Evolutionary conservation across 2,888 invertebrate genomes (phyloP), one percentile per base, ranked within the genome.

Genomic region (Blastobasis lacticolella): DNA sequence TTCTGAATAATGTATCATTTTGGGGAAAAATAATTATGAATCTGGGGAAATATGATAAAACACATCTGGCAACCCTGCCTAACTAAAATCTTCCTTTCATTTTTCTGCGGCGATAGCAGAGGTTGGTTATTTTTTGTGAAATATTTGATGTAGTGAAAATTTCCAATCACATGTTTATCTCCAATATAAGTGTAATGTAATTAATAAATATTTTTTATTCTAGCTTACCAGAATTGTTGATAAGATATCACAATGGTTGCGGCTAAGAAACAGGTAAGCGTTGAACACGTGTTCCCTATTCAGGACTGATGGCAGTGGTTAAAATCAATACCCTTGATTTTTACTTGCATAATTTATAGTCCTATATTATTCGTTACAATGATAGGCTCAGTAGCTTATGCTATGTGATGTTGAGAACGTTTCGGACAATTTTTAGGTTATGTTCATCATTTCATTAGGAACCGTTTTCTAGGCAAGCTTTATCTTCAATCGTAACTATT

Each of bases 231-330:
- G 9, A 23, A 23, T 38, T 46, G 38, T 46, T 9, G 9, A 10
- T 36, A 41, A 43, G 46, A 6, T 44, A 41, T 46, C 72, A 82
- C 63, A 71, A 96, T 96, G 95, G 95, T 95, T 75, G 94, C 95
- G 57, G 93, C 93, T 76, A 96, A 96, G 90, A 96, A 96, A 89
- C 94, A 94, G 90, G 94, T 94, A 88, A 81, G 84, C 64, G n/a
- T 23, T 40, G 50, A 54, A 65, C 79, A 77, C 75, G 71, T 83
- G 78, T 63, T 8, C 51, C 49, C 45, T 6, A 37, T 38, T 41
- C 59, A 38, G 84, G 84, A 81, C 82, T 74, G 63, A 45, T 67
- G 62, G 64, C 69, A 66, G 3, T 68, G 68, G 64, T 67, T 75
- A 66, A 43, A 51, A 52, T 60, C 60, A 64, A 60, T 65, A 66